Conservation (phyloP, 2,113 vertebrate species). For the Corynorhinus townsendii region DNA sequence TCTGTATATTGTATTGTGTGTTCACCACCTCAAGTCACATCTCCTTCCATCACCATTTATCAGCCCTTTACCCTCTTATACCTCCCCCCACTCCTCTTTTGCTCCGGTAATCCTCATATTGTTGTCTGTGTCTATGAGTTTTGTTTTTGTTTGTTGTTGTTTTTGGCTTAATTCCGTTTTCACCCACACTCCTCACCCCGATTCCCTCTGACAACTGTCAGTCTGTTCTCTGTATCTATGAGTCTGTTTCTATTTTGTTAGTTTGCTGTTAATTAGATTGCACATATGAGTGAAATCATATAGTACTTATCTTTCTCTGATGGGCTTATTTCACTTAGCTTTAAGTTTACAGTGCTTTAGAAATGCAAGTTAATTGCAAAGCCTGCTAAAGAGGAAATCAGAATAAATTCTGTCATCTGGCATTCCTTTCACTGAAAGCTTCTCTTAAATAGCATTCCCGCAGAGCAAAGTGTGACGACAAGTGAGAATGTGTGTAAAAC, state of each 20-base stretch:
- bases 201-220: neutral
- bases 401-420: neutral
- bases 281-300: neutral
- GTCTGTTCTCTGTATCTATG: neutral
- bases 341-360: neutral
- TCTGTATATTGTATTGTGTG: neutral
- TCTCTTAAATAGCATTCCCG: neutral
- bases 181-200: neutral
- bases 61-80: neutral
- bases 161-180: neutral
- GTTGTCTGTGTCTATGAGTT: neutral
- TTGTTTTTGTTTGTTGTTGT: neutral
- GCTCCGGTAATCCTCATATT: neutral
- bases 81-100: neutral
- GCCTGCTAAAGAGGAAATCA: neutral
- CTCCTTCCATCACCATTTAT: neutral
- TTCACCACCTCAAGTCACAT: neutral
- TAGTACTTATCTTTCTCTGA: neutral
- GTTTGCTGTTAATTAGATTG: neutral
- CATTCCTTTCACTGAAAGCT: neutral
- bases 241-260: neutral
- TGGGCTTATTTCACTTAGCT: neutral
- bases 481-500: neutral
- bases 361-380: slow-evolving; percentile 20
- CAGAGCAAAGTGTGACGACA: neutral